Base-by-base conservation (phyloP, 2,888 invertebrate species). In the Oscheius sp. region DNA sequence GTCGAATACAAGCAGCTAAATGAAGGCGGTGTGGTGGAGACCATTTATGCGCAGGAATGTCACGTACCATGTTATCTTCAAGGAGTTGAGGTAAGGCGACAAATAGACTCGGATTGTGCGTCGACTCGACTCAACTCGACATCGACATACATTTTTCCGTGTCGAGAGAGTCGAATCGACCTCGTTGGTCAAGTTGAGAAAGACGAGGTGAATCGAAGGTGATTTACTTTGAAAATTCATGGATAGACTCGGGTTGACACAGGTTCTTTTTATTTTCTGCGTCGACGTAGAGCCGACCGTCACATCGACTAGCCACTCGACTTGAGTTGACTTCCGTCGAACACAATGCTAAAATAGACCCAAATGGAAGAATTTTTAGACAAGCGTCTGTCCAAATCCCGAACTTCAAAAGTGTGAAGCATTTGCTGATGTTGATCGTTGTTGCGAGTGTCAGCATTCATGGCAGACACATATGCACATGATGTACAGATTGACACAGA, bases 201-300 rank as follows among this genome's bases (percentile, higher is more conserved):
- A n/a, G n/a, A n/a, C n/a, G n/a, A n/a, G n/a, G n/a, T n/a, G n/a
- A n/a, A n/a, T n/a, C n/a, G n/a, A n/a, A n/a, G n/a, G n/a, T n/a
- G n/a, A n/a, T n/a, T n/a, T n/a, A n/a, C n/a, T n/a, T n/a, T n/a
- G n/a, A n/a, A n/a, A n/a, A n/a, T n/a, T n/a, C n/a, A n/a, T n/a
- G n/a, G n/a, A n/a, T n/a, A n/a, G n/a, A n/a, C n/a, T n/a, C n/a
- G n/a, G n/a, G n/a, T n/a, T n/a, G n/a, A n/a, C n/a, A n/a, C n/a
- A n/a, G n/a, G n/a, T n/a, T n/a, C n/a, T n/a, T n/a, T n/a, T n/a
- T n/a, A n/a, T n/a, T 64, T 87, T 87, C 43, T 87, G 87, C 74
- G 78, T 87, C 0, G 87, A 87, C 61, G 87, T 87, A 13, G 86
- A 87, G 63, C 83, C 85, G 0, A 83, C 84, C 53, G 83, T 82